These are phyloP conservation scores for Mus minutoides DNA, from an alignment of 2,797 vertebrate species.

Conservation along the genomic window DNA sequence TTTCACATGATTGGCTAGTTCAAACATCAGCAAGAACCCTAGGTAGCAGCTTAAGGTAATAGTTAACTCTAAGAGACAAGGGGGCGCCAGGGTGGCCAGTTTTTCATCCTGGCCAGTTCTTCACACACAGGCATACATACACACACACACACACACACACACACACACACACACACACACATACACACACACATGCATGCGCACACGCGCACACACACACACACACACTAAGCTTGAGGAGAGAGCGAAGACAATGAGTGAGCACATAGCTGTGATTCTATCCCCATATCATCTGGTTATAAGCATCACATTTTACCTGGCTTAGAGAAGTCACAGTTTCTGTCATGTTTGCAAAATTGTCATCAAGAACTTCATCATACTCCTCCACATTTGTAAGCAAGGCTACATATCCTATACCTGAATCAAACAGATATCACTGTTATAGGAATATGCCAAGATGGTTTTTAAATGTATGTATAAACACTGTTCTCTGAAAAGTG, in stretches of 20 bases:
- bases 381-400: conserved; percentile 67
- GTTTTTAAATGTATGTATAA: background rate
- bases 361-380: conserved; percentile 51
- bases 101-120: too few relatives aligned
- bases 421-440: conserved; percentile 52
- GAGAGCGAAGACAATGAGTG: background rate
- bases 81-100: too few relatives aligned
- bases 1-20: too few relatives aligned
- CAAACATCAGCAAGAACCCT: too few relatives aligned
- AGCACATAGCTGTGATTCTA: background rate
- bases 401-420: conserved; percentile 52
- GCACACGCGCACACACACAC: accelerated
- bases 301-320: conserved; percentile 51
- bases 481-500: background rate
- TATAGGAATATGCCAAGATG: background rate
- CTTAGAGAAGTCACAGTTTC: background rate
- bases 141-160: too few relatives aligned
- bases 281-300: background rate
- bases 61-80: too few relatives aligned
- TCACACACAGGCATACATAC: too few relatives aligned
- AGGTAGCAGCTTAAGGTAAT: too few relatives aligned
- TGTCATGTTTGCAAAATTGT: conserved; percentile 41
- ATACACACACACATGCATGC: background rate
- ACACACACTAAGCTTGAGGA: background rate
- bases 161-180: background rate